Conservation (phyloP, 2,888 invertebrate genomes). For the Oxystoma pomonae region DNA sequence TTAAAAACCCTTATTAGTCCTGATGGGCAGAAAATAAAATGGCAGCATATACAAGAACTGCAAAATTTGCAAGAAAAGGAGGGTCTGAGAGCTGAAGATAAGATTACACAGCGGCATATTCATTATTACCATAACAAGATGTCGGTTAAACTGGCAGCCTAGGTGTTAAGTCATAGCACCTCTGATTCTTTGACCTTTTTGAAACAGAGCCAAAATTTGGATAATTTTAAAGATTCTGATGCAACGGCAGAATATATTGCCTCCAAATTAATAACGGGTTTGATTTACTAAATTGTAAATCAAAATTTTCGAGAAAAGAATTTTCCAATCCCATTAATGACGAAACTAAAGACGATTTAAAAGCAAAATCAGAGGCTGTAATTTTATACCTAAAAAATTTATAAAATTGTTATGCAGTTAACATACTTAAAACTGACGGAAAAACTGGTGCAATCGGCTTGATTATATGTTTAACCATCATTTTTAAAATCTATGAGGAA, state of each 20-base stretch:
- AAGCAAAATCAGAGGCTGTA: neutral
- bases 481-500: too few relatives aligned
- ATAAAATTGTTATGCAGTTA: too few relatives aligned
- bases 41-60: too few relatives aligned
- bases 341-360: neutral
- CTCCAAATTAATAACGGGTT: neutral
- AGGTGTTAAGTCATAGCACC: constrained; percentile 10
- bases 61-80: constrained; percentile 18
- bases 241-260: too few relatives aligned
- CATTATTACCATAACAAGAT: constrained; percentile 21
- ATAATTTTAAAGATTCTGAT: too few relatives aligned
- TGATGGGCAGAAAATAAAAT: constrained; percentile 1
- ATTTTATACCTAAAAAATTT: neutral
- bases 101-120: constrained; percentile 19
- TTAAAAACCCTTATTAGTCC: neutral
- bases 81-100: constrained; percentile 21
- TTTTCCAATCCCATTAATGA: neutral
- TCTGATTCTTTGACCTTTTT: too few relatives aligned
- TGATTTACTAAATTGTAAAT: neutral
- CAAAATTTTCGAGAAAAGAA: neutral
- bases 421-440: too few relatives aligned
- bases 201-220: too few relatives aligned
- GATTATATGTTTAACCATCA: too few relatives aligned
- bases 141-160: constrained; percentile 20
- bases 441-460: too few relatives aligned